These are phyloP conservation scores for Boleophthalmus pectinirostris DNA, from an alignment of 2,113 vertebrate genomes.

Conservation along the genomic window DNA sequence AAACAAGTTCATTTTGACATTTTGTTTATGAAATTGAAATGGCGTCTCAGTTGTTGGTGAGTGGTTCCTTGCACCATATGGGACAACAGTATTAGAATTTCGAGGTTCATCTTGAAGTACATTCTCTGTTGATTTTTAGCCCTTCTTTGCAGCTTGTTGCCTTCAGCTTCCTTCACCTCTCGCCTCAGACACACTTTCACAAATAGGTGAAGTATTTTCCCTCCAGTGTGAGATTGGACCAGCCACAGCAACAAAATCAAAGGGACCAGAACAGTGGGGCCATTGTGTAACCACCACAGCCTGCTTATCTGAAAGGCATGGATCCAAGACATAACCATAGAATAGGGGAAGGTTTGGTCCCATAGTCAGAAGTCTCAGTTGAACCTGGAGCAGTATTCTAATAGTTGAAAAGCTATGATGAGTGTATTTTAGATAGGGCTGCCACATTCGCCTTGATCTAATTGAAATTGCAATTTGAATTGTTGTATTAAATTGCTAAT, in stretches of 20 bases:
- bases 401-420: too few relatives aligned
- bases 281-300: constrained; percentile 41
- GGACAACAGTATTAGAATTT: neutral
- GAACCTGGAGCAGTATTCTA: neutral
- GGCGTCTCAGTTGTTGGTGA: neutral
- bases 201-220: constrained; percentile 27
- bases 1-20: too few relatives aligned
- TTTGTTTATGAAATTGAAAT: neutral
- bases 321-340: constrained; percentile 42
- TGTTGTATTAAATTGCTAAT: too few relatives aligned
- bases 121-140: neutral
- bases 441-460: too few relatives aligned
- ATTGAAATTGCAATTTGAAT: neutral
- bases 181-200: constrained; percentile 29
- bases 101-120: neutral
- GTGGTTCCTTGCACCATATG: neutral
- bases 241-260: constrained; percentile 32
- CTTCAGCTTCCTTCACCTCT: constrained; percentile 16
- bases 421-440: too few relatives aligned
- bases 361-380: constrained; percentile 29
- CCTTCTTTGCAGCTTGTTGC: neutral
- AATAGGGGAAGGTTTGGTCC: constrained; percentile 19
- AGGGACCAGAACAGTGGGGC: constrained; percentile 36
- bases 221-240: constrained; percentile 36
- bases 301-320: constrained; percentile 49